Evolutionary conservation across 2,113 vertebrate species (phyloP), one percentile per base, ranked within the genome.

Genomic region (Thinocorus orbignyianus): DNA sequence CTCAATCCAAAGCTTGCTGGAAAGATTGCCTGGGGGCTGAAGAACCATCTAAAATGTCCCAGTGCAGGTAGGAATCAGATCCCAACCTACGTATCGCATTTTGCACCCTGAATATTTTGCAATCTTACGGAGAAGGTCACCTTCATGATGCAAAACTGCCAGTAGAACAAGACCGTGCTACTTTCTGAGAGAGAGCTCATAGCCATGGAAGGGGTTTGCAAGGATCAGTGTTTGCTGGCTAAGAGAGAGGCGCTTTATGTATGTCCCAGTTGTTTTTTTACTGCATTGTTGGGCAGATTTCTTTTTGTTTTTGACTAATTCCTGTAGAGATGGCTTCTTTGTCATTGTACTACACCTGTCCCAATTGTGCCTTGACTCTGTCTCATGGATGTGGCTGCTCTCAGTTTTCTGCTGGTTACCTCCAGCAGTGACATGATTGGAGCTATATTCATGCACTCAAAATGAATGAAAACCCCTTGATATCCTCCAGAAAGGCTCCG

Each of bases 351-450:
- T 30, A 10, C 0, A 0, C 30, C n/a, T 33, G 4, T 31, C 12
- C 6, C 70, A n/a, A 33, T 1, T 23, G 12, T 23, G 6, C 25
- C 66, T 55, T 46, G 46, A 13, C n/a, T 78, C 44, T 11, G 58
- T 23, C 28, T n/a, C 9, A 2, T 3, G 48, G 57, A 35, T 0
- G 0, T 55, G 17, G 23, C 39, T 95, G 31, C 60, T 88, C 46
- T 71, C n/a, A 28, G 10, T 46, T 76, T 66, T 64, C 51, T 71
- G 28, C 31, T 37, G 33, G 16, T 13, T 60, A 12, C 7, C 12
- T 84, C 42, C 48, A 41, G 23, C 3, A 0, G 0, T 2, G 5
- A 10, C 18, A 2, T 22, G 8, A 41, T 5, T 78, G 76, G 49
- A 90, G 9, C 30, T 44, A 3, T 17, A 46, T 11, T 57, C 12